Percentiles rank a stretch among this genome's conserved stretches.
Evolutionary conservation across 1,140 invertebrate genomes (phyloP).

Genomic region (Hetaerina americana): DNA sequence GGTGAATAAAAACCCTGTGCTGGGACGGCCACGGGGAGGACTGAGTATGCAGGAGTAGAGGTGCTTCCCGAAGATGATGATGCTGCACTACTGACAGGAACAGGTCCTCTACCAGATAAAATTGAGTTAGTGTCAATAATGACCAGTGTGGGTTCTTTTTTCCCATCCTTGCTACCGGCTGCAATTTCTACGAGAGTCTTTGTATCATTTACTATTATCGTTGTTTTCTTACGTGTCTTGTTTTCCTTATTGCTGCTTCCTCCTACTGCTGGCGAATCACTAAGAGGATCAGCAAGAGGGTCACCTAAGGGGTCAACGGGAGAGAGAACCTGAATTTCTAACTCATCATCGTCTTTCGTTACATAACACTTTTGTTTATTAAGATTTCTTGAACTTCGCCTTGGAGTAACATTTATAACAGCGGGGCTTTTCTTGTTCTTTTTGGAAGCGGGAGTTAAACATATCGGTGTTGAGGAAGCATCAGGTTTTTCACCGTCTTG

Average conservation of each 20-base stretch:
- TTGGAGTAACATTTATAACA: constrained; percentile 31
- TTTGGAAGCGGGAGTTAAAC: neutral
- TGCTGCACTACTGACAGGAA: constrained; percentile 32
- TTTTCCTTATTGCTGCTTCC: constrained; percentile 31
- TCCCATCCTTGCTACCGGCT: constrained; percentile 40
- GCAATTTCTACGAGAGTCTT: constrained; percentile 58
- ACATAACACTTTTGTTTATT: constrained; percentile 45
- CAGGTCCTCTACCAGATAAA: constrained; percentile 44
- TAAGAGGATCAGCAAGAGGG: constrained; percentile 37
- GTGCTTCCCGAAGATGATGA: constrained; percentile 26
- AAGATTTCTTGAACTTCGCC: constrained; percentile 46
- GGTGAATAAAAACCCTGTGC: constrained; percentile 41
- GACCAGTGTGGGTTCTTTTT: constrained; percentile 61
- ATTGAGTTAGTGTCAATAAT: constrained; percentile 67
- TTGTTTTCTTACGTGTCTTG: constrained; percentile 33
- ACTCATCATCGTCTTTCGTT: constrained; percentile 45
- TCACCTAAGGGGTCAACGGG: constrained; percentile 25
- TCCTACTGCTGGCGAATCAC: constrained; percentile 27
- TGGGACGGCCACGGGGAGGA: constrained; percentile 24
- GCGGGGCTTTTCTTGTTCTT: neutral
- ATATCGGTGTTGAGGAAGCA: neutral
- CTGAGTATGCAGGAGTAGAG: constrained; percentile 30
- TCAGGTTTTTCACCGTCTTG: neutral
- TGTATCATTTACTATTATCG: constrained; percentile 58
- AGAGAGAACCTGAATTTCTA: constrained; percentile 32